Evolutionary conservation across 2,797 vertebrate species (phyloP).

Genomic region (Simalia tracyae): DNA sequence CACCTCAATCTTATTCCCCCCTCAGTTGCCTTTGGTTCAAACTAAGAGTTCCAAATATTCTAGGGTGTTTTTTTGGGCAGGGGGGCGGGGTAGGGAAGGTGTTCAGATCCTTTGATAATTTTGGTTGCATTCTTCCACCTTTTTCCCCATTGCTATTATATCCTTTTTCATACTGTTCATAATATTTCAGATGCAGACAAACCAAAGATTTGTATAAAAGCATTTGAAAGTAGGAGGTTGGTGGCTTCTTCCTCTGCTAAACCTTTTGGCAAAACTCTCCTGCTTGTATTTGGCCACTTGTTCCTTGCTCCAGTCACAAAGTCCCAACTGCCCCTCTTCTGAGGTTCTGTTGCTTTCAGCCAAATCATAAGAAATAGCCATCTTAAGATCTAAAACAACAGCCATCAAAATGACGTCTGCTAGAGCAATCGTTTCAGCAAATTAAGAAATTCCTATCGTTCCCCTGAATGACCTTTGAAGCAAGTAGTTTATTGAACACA

Average conservation of each 20-base stretch:
- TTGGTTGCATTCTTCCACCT: not conserved
- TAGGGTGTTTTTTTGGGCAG: too few species aligned
- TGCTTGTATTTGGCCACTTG: not conserved
- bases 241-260: not conserved
- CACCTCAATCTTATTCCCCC: not conserved
- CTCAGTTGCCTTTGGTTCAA: not conserved
- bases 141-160: not conserved
- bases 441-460: not conserved
- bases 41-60: not conserved
- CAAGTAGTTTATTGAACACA: slow-evolving; percentile 1
- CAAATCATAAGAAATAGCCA: not conserved
- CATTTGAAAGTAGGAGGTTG: not conserved
- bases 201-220: not conserved
- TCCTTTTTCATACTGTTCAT: not conserved
- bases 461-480: not conserved
- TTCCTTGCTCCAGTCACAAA: not conserved
- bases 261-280: not conserved
- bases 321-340: not conserved
- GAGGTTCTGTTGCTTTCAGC: not conserved
- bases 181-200: not conserved
- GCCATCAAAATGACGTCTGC: not conserved
- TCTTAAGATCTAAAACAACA: not conserved
- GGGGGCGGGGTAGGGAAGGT: not conserved
- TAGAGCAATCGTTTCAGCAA: not conserved
- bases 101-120: not conserved